These are phyloP conservation scores for Lepas anatifera DNA, from an alignment of 2,888 invertebrate genomes.

Conservation along the genomic window DNA sequence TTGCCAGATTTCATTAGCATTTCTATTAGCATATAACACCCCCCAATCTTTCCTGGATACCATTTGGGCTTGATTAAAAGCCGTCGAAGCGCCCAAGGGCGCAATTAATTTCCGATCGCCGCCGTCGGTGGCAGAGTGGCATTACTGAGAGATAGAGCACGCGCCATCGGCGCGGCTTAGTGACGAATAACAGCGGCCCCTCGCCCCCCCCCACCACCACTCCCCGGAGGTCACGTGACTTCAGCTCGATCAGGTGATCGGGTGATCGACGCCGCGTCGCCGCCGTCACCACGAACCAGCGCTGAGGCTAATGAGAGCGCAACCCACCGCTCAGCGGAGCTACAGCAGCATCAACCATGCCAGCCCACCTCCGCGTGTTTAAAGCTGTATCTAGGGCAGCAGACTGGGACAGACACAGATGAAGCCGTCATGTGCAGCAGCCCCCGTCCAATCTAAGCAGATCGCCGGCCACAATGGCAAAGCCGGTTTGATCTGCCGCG, in stretches of 20 bases:
- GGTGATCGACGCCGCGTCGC: neutral
- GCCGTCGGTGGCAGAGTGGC: conserved; percentile 17
- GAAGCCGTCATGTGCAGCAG: too few species aligned
- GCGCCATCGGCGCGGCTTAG: neutral
- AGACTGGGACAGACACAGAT: too few species aligned
- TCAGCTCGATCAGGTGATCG: neutral
- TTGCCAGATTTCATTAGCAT: conserved; percentile 30
- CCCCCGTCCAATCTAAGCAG: too few species aligned
- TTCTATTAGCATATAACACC: conserved; percentile 27
- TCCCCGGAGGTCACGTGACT: neutral
- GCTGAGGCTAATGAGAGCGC: neutral
- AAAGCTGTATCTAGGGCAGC: too few species aligned
- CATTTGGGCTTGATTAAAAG: conserved; percentile 26
- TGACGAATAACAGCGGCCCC: neutral
- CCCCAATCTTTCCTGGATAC: conserved; percentile 1
- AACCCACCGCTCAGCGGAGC: too few species aligned
- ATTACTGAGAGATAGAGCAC: conserved; percentile 10
- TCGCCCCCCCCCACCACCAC: too few species aligned
- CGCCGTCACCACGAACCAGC: neutral
- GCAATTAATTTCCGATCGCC: conserved; percentile 33
- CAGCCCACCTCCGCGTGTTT: too few species aligned
- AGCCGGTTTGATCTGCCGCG: too few species aligned
- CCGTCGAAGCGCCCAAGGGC: conserved; percentile 29
- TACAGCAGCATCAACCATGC: too few species aligned
- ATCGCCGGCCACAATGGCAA: too few species aligned